Base-by-base conservation (phyloP, 2,113 vertebrate species). In the Oxyura jamaicensis region DNA sequence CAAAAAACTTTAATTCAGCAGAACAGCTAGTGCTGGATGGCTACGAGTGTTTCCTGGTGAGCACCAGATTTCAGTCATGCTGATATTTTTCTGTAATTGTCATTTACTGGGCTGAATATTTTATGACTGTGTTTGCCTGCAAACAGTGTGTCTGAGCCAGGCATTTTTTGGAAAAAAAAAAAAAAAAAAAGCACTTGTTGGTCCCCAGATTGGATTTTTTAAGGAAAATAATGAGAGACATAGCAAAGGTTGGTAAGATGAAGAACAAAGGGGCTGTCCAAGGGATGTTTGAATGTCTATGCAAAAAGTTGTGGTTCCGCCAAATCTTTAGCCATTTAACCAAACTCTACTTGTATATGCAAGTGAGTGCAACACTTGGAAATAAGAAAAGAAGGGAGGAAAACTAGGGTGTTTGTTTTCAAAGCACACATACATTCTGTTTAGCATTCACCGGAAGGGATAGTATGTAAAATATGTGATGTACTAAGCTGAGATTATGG, bases 181-280 rank as follows among this genome's bases (percentile, higher is more conserved):
- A 22, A 3, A 3, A 31, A 35, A 76, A n/a, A 29, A 23, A 17
- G 5, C 28, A 46, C 12, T 15, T 0, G 0, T 15, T 53, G 18
- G 25, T 59, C 31, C 35, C 41, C 88, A 78, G 77, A 48, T 7
- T 9, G 0, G 2, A 41, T 4, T 50, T 62, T 59, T 83, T 56
- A 52, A 75, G 46, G 8, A 78, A 78, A 65, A 59, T 4, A 72
- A 31, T 29, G 3, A 12, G 71, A 72, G 53, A n/a, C 11, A 21
- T 62, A 25, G 12, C 0, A 0, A 55, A 74, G 7, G 11, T 63
- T 39, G 71, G 36, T 59, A 46, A 71, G 18, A 29, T 56, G 46
- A 75, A 81, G 14, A 31, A 60, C 46, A 87, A 87, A 72, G 8
- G 7, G 18, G 3, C 8, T 81, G 14, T 46, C 15, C 53, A 89